Base-by-base conservation (phyloP, 2,797 vertebrate species). In the Emydoidea blandingii region DNA sequence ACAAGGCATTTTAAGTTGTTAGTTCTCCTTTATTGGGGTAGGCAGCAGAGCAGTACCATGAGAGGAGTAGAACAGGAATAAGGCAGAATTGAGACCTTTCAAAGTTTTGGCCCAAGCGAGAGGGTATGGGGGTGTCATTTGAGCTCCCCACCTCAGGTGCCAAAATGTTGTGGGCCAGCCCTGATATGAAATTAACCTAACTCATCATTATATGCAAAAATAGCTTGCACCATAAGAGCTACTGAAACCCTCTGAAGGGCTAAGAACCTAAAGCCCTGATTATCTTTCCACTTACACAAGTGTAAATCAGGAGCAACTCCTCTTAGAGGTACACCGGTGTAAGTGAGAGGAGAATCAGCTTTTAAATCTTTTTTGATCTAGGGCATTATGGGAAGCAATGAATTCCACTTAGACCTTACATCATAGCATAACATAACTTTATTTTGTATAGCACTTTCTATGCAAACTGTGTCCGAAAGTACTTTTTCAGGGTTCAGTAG, bases 401-500 rank as follows among this genome's bases (percentile, higher is more conserved):
- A 87, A 87, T 52, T 87, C 72, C 81, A 53, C 49, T 56, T 49
- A 86, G 88, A 68, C 8, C 59, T 83, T 52, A 25, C 72, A 74
- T 62, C 74, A 74, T 31, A 85, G 54, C 37, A 79, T 37, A 53
- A 18, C 79, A 12, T 81, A 81, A 3, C 41, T 94, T 88, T 86
- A 81, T 92, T 81, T 79, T 16, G 49, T 12, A 0, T 80, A 89
- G 21, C 62, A 59, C 91, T 90, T 87, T 81, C 78, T 91, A 31
- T 87, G 90, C 5, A 90, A 94, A 83, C 37, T 86, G 47, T n/a
- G 1, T 82, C 91, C 52, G 81, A 52, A 95, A 95, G 74, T 76
- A 12, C 47, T 93, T 93, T 68, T 65, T 41, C 68, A 76, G 41
- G n/a, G 14, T 87, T 87, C 53, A 65, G 59, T 65, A 52, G 3